phyloP scores from a whole-genome alignment of 2,888 invertebrate species.

The Andrena haemorrhoa region DNA sequence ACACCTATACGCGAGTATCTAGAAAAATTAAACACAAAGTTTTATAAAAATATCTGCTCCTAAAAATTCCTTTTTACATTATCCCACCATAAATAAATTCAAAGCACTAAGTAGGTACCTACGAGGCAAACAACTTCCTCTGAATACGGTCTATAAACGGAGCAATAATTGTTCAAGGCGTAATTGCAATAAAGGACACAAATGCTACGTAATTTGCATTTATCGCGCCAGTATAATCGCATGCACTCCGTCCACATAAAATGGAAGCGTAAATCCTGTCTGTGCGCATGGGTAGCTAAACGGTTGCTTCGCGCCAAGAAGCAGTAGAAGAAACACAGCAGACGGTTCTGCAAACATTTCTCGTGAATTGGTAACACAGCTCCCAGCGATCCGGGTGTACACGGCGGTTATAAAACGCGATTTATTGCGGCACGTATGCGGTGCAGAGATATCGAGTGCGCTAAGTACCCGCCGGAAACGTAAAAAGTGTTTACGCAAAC shows the following conservation, averaged over 20 bases:
- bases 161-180: not conserved
- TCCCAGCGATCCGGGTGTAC: constrained; percentile 31
- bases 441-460: constrained; percentile 53
- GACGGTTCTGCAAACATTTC: constrained; percentile 64
- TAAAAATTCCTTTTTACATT: no score
- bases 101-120: not conserved
- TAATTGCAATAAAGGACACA: not conserved
- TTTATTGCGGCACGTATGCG: constrained; percentile 55
- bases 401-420: constrained; percentile 50
- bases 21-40: no score
- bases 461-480: constrained; percentile 54
- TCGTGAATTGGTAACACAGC: constrained; percentile 42
- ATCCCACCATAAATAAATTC: not conserved
- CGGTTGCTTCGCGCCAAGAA: constrained; percentile 33
- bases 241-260: constrained; percentile 1
- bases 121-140: not conserved
- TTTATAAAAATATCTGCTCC: no score
- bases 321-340: constrained; percentile 52
- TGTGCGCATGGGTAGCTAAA: not conserved
- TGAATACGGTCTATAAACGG: not conserved
- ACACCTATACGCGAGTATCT: no score
- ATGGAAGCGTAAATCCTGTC: constrained; percentile 42
- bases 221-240: not conserved
- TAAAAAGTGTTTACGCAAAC: constrained; percentile 54
- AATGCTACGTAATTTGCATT: not conserved